These are phyloP conservation scores for Trinorchestia longiramus DNA, from an alignment of 1,140 invertebrate genomes.

Conservation along the genomic window DNA sequence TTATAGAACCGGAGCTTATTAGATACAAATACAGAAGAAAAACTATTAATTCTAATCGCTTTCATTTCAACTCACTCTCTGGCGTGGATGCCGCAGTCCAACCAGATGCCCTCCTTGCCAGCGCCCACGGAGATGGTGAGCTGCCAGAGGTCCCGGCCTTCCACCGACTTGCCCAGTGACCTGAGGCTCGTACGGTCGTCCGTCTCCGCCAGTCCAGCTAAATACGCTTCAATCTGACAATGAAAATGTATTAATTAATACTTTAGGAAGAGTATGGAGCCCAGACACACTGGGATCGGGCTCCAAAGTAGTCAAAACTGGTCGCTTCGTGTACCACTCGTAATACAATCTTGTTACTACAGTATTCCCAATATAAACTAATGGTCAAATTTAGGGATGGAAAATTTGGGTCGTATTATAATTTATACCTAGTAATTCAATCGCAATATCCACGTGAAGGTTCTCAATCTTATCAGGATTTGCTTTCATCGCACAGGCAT, in stretches of 20 bases:
- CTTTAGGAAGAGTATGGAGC: background rate
- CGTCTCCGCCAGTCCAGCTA: conserved; percentile 20
- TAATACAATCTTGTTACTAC: no score
- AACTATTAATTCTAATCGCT: background rate
- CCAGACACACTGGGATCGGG: background rate
- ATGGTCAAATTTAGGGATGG: no score
- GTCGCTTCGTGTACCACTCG: background rate
- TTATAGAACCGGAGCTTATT: background rate
- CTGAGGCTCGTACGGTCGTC: conserved; percentile 36
- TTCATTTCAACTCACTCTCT: conserved; percentile 43
- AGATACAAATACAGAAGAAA: background rate
- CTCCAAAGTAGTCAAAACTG: background rate
- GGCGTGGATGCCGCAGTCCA: conserved; percentile 57
- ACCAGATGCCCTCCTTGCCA: conserved; percentile 47
- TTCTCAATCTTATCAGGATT: background rate
- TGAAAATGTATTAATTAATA: background rate
- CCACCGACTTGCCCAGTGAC: conserved; percentile 48
- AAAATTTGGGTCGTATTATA: no score
- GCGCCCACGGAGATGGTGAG: conserved; percentile 54
- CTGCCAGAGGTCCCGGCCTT: conserved; percentile 55
- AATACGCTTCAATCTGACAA: conserved; percentile 40
- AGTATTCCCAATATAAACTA: no score
- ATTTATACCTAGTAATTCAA: no score
- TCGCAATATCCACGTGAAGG: no score
- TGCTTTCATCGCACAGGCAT: background rate